A percentile compares a stretch with the other conserved stretches of the same genome.
These are phyloP conservation scores for Dolichoris vasculosae DNA, from an alignment of 1,140 invertebrate genomes.

Conservation along the genomic window DNA sequence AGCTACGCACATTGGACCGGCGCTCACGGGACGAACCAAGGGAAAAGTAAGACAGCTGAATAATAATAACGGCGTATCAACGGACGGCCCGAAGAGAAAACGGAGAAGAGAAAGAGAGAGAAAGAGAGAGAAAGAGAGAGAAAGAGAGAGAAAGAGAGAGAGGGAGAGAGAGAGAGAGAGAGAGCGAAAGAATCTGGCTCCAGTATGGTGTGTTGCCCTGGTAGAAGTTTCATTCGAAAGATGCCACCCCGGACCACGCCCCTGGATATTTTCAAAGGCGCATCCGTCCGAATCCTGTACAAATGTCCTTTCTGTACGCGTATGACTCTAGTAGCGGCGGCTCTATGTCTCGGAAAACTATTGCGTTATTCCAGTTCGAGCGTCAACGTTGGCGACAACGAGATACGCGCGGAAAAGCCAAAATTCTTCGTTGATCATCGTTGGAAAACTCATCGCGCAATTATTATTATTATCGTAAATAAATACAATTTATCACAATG, in stretches of 20 bases:
- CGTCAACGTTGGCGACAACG: no score
- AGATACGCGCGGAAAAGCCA: no score
- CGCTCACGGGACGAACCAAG: slow-evolving; percentile 47
- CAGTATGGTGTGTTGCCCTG: slow-evolving; percentile 66
- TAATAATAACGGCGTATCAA: slow-evolving; percentile 56
- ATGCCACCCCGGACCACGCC: slow-evolving; percentile 73
- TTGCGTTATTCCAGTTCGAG: no score
- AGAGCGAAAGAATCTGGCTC: slow-evolving; percentile 58
- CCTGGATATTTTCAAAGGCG: slow-evolving; percentile 57
- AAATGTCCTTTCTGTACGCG: background rate
- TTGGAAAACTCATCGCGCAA: no score
- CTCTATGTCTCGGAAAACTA: background rate
- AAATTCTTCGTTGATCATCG: no score
- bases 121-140: slow-evolving; percentile 45
- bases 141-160: slow-evolving; percentile 7
- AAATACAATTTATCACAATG: no score
- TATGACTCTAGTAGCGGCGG: background rate
- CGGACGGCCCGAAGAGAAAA: slow-evolving; percentile 26
- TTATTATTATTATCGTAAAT: no score
- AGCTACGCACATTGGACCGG: background rate
- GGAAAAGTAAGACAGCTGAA: slow-evolving; percentile 57
- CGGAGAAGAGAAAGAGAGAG: background rate
- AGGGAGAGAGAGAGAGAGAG: slow-evolving; percentile 20
- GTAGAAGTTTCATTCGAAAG: slow-evolving; percentile 70
- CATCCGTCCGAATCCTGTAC: slow-evolving; percentile 45